Evolutionary conservation across 2,113 vertebrate species (phyloP), one percentile per base, ranked within the genome.

Genomic region (Sebastes fasciatus): DNA sequence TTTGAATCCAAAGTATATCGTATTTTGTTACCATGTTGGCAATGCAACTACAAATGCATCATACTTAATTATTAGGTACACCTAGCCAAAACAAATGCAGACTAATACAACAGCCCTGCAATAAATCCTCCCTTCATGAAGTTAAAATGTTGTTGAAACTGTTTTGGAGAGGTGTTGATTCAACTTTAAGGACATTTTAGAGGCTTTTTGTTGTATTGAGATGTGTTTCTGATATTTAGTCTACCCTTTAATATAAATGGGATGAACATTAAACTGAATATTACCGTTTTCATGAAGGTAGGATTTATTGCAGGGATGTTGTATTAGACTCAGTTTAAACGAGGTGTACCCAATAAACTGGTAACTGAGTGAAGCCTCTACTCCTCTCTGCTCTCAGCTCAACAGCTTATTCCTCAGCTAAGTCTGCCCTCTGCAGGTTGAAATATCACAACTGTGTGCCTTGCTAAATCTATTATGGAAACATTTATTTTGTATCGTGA

Each of bases 381-480:
- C 17, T 49, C 0, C 6, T 42, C 13, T 42, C 48, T 62, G 12
- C 14, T 58, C 48, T n/a, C 17, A 8, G 7, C 8, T 63, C 17
- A 52, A 4, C n/a, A 6, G 17, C 7, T 70, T 26, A 79, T 87
- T 86, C 67, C 17, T 48, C 67, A 71, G 82, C 42, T 61, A 90
- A 95, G 86, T 42, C 86, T 94, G 95, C 94, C 89, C 91, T 91
- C 95, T 95, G 90, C 89, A 88, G 95, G 92, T 63, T 3, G 5
- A 75, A 84, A 58, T 1, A 13, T n/a, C 11, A 64, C 62, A 42
- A 4, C 16, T 19, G 34, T 34, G 8, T n/a, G 14, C 34, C 26
- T 66, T 0, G 5, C 14, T 11, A 5, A 42, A 46, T 11, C 1
- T n/a, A 13, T 23, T 23, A 23, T 23, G 23, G 23, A 23, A 23